These are phyloP conservation scores for Trisateles emortualis DNA, from an alignment of 2,888 invertebrate species.

Conservation along the genomic window DNA sequence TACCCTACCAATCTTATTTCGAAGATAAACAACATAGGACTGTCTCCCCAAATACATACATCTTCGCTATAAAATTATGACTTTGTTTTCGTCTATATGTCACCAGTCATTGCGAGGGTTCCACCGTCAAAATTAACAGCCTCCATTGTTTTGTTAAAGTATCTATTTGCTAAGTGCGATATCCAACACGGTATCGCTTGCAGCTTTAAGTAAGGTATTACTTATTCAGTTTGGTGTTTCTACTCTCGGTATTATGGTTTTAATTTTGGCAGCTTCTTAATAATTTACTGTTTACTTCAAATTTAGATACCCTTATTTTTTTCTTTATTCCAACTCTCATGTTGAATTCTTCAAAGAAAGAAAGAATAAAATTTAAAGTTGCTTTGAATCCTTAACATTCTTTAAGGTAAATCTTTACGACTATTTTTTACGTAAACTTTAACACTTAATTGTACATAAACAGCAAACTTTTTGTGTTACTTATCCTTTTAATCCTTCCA, in stretches of 20 bases:
- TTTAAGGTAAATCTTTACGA: constrained; percentile 31
- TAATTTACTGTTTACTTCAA: constrained; percentile 6
- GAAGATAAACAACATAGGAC: constrained; percentile 53
- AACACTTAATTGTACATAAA: constrained; percentile 49
- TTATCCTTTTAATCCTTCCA: constrained; percentile 45
- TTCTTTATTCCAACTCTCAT: no score
- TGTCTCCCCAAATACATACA: constrained; percentile 55
- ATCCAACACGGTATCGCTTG: constrained; percentile 11
- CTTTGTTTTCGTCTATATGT: constrained; percentile 66
- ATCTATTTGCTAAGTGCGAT: constrained; percentile 17
- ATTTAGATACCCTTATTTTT: neutral
- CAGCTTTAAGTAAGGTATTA: constrained; percentile 19
- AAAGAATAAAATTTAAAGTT: constrained; percentile 11
- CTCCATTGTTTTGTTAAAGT: constrained; percentile 22
- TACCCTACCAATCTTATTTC: constrained; percentile 46
- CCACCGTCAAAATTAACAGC: constrained; percentile 35
- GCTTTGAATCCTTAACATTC: constrained; percentile 23
- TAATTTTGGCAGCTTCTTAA: constrained; percentile 13
- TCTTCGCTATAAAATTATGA: constrained; percentile 61
- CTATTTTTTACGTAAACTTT: constrained; percentile 42
- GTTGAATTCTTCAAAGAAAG: constrained; percentile 12
- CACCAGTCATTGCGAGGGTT: constrained; percentile 44
- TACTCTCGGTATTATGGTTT: constrained; percentile 10
- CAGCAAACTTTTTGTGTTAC: constrained; percentile 45
- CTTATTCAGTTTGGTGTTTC: constrained; percentile 19